These are phyloP conservation scores for Protonibea diacanthus DNA, from an alignment of 2,797 vertebrate genomes.

Conservation along the genomic window DNA sequence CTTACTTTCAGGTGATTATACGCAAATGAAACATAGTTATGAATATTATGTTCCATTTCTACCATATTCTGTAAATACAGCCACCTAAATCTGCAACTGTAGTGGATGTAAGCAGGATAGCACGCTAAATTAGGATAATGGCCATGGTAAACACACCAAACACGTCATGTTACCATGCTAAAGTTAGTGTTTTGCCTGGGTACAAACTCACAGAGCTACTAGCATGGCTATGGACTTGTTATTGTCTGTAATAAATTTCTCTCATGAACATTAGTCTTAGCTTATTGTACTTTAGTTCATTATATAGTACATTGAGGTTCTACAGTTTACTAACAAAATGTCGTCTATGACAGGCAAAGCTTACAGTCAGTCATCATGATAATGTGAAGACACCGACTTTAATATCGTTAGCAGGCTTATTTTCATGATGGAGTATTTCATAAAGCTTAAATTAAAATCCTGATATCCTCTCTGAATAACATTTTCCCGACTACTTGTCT, in stretches of 20 bases:
- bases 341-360: not conserved
- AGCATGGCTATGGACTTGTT: not conserved
- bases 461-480: conserved; percentile 16
- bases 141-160: not conserved
- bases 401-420: not conserved
- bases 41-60: no score
- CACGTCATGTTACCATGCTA: not conserved
- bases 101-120: no score
- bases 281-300: not conserved
- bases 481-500: conserved; percentile 6
- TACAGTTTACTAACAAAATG: not conserved
- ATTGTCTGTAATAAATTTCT: not conserved
- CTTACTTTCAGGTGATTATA: no score
- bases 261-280: not conserved
- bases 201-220: not conserved
- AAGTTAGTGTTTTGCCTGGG: not conserved
- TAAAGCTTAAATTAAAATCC: conserved; percentile 13
- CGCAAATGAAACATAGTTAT: no score
- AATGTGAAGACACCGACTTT: not conserved
- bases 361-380: not conserved
- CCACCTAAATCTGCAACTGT: not conserved
- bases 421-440: conserved; percentile 9
- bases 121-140: not conserved
- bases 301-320: not conserved
- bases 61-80: no score